Evolutionary conservation across 2,888 invertebrate species (phyloP).

Genomic region (Dugesia japonica): DNA sequence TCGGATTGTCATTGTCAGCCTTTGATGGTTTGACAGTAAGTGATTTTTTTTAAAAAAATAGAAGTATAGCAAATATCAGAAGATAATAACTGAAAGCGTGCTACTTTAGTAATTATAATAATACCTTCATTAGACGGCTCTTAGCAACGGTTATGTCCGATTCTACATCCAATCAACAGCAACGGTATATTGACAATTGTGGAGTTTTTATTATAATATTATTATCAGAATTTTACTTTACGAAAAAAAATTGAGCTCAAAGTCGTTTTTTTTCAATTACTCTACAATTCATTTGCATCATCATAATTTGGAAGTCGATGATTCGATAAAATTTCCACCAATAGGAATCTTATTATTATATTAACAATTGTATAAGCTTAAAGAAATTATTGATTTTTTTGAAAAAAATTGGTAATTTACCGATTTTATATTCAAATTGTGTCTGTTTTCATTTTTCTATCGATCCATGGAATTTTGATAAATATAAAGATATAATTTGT

Average conservation of each 20-base stretch:
- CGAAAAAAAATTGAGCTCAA: not conserved
- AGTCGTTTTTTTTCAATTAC: not conserved
- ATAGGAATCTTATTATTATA: not conserved
- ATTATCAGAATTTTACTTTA: not conserved
- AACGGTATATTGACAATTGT: not conserved
- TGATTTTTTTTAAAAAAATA: not conserved
- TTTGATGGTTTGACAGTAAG: not conserved
- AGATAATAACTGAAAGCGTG: conserved; percentile 9
- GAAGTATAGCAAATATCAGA: not conserved
- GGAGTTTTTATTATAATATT: not conserved
- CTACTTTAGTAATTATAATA: not conserved
- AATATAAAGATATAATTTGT: not conserved
- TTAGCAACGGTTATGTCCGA: conserved; percentile 10
- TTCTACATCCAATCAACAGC: not conserved
- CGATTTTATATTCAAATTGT: not conserved
- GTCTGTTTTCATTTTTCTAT: not conserved
- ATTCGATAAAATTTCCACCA: not conserved
- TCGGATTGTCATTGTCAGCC: conserved; percentile 14
- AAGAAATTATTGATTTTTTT: conserved; percentile 14
- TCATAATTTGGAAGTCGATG: not conserved
- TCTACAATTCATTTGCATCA: conserved; percentile 16
- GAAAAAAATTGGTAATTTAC: not conserved
- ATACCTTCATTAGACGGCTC: not conserved
- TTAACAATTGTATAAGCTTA: not conserved
- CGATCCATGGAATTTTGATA: not conserved